These are phyloP conservation scores for Euwallacea similis DNA, from an alignment of 1,140 invertebrate species.

Conservation along the genomic window DNA sequence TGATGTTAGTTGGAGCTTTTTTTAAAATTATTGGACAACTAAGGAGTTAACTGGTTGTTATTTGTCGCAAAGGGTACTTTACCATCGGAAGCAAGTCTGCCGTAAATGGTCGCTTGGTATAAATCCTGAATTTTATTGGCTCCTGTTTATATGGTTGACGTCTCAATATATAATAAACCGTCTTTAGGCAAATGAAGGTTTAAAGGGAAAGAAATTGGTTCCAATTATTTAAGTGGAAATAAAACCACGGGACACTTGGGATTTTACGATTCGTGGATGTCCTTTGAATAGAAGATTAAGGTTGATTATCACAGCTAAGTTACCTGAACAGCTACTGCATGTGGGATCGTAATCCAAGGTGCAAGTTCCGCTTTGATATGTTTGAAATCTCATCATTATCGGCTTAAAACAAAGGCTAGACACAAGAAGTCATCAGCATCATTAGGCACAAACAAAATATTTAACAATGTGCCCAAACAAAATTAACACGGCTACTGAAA, in stretches of 20 bases:
- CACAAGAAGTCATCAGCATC: slow-evolving; percentile 19
- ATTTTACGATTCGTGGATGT: slow-evolving; percentile 11
- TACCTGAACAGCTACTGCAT: neutral
- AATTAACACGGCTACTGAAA: slow-evolving; percentile 33
- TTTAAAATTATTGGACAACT: slow-evolving; percentile 16
- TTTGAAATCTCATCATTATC: neutral
- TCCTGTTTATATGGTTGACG: slow-evolving; percentile 18
- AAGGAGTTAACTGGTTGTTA: slow-evolving; percentile 14
- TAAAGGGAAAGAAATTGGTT: slow-evolving; percentile 13
- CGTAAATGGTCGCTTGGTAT: slow-evolving; percentile 11
- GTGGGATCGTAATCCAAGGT: neutral
- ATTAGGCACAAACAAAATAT: slow-evolving; percentile 26
- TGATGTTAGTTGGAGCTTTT: neutral
- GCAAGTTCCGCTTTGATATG: slow-evolving; percentile 2
- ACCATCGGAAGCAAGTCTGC: slow-evolving; percentile 16
- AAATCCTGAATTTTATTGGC: slow-evolving; percentile 19
- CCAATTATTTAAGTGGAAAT: slow-evolving; percentile 24
- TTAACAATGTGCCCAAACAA: slow-evolving; percentile 23
- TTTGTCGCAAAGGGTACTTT: slow-evolving; percentile 15
- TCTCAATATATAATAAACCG: slow-evolving; percentile 23
- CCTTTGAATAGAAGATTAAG: too few species aligned
- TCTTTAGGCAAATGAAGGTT: slow-evolving; percentile 16
- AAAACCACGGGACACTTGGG: slow-evolving; percentile 17
- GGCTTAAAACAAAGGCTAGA: slow-evolving; percentile 31
- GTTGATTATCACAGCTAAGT: neutral